Base-by-base conservation (phyloP, 2,888 invertebrate species). In the Melolontha melolontha region DNA sequence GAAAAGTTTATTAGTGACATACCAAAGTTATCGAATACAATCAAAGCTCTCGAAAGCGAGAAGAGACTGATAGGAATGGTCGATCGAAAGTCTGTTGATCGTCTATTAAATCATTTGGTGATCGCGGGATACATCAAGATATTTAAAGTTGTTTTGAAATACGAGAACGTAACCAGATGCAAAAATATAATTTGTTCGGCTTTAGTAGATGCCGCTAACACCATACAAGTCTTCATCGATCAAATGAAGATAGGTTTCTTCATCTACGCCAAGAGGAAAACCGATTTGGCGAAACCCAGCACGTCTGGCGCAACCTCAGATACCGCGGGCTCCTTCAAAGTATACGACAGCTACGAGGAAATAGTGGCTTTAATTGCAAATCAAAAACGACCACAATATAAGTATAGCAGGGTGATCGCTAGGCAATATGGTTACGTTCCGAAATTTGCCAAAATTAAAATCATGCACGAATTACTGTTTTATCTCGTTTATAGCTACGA, bases 401-500 rank as follows among this genome's bases (percentile, higher is more conserved):
- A 47, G 63, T 73, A 73, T 22, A 74, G 71, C 41, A 74, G 75
- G 72, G 80, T 79, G 73, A 75, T 80, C 5, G 85, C 85, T 5
- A 83, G 79, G 73, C 77, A 79, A 49, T 85, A 87, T 74, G 87
- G 87, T 6, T 85, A 84, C 70, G 81, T 85, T 65, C 89, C 92
- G 0, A 93, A 92, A 81, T 90, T 91, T 77, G 81, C 89, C 10
- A 85, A 92, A 50, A 87, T 91, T 81, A 85, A 88, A 68, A 82
- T 87, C 1, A 77, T 93, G 44, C 93, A 94, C 77, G 86, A 90
- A 73, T 86, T 90, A 72, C 77, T 94, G 11, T 92, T 86, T 80
- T 92, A 92, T 78, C 78, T 93, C n/a, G 84, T 90, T 6, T 89
- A 89, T 74, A 88, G 86, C 49, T 73, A 76, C 41, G 63, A 70